Conservation (phyloP, 2,113 vertebrate genomes). For the Colistium nudipinnis region DNA sequence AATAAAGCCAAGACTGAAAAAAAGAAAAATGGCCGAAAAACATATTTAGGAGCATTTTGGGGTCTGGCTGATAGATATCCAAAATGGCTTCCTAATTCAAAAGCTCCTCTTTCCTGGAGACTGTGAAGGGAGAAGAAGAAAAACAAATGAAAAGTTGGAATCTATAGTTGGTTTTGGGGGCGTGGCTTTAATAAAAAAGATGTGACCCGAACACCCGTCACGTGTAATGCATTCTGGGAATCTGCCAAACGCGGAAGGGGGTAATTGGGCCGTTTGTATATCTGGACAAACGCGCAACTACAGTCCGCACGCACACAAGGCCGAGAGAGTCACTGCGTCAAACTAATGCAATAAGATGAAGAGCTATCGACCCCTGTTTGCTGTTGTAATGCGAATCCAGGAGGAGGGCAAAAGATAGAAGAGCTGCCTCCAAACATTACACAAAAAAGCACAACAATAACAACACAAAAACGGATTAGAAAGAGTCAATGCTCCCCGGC, state of each 20-base stretch:
- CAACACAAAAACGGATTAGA: conserved; percentile 8
- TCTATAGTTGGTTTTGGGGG: conserved; percentile 28
- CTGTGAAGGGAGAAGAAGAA: conserved; percentile 22
- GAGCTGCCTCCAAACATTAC: conserved; percentile 12
- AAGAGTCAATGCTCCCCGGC: background rate
- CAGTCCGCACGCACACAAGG: conserved; percentile 24
- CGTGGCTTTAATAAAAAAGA: conserved; percentile 45
- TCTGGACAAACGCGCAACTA: conserved; percentile 45
- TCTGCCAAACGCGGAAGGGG: conserved; percentile 69
- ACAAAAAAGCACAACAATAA: background rate
- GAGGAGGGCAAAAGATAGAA: conserved; percentile 1
- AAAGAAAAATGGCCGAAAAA: conserved; percentile 18
- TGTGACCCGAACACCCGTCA: conserved; percentile 54
- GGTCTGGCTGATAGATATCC: conserved; percentile 10
- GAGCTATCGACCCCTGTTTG: conserved; percentile 54
- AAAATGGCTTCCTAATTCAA: conserved; percentile 13
- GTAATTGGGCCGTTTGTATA: conserved; percentile 64
- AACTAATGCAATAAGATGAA: conserved; percentile 47
- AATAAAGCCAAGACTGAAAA: background rate
- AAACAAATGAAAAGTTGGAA: conserved; percentile 1
- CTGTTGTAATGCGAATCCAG: conserved; percentile 32
- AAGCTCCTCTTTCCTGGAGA: too few relatives aligned
- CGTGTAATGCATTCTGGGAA: conserved; percentile 65
- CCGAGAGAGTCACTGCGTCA: conserved; percentile 21
- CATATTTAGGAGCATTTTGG: conserved; percentile 15